phyloP scores from a whole-genome alignment of 2,888 invertebrate species.

The Ectemnius lituratus region DNA sequence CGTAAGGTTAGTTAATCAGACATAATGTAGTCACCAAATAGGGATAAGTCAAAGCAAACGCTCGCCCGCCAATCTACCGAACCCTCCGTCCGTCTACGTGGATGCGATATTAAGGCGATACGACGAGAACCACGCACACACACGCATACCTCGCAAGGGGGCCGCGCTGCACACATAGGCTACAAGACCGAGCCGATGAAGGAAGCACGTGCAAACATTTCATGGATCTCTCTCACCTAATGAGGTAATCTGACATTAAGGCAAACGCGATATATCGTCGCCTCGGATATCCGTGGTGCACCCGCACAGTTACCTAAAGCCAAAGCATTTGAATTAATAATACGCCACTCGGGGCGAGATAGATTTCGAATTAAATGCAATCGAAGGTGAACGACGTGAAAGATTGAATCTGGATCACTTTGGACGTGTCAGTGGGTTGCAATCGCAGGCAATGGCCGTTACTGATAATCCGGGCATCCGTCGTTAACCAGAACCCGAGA shows the following conservation, averaged over 20 bases:
- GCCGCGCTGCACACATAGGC: not conserved
- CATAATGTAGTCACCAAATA: constrained; percentile 52
- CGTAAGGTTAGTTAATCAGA: constrained; percentile 48
- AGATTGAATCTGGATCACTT: constrained; percentile 48
- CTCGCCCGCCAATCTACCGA: constrained; percentile 26
- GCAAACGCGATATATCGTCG: constrained; percentile 2
- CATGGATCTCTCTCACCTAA: constrained; percentile 31
- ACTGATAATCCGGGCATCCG: constrained; percentile 52
- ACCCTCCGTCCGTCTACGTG: not conserved
- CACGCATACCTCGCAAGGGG: not conserved
- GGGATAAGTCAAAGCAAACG: constrained; percentile 54
- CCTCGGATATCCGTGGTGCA: not conserved
- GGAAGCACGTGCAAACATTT: constrained; percentile 33
- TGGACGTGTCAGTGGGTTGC: constrained; percentile 37
- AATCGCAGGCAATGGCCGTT: constrained; percentile 45
- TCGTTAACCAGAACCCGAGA: constrained; percentile 45
- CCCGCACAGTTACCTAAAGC: too few relatives aligned
- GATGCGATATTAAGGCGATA: constrained; percentile 41
- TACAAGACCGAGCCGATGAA: constrained; percentile 23
- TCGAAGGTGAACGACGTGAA: constrained; percentile 14
- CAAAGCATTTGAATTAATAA: too few relatives aligned
- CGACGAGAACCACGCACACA: not conserved
- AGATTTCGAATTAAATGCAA: too few relatives aligned
- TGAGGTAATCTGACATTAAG: constrained; percentile 29
- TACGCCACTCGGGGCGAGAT: too few relatives aligned